Percentiles rank a stretch among this genome's conserved stretches.
These are phyloP conservation scores for Hippocampus barbouri DNA, from an alignment of 2,113 vertebrate genomes.

Conservation along the genomic window DNA sequence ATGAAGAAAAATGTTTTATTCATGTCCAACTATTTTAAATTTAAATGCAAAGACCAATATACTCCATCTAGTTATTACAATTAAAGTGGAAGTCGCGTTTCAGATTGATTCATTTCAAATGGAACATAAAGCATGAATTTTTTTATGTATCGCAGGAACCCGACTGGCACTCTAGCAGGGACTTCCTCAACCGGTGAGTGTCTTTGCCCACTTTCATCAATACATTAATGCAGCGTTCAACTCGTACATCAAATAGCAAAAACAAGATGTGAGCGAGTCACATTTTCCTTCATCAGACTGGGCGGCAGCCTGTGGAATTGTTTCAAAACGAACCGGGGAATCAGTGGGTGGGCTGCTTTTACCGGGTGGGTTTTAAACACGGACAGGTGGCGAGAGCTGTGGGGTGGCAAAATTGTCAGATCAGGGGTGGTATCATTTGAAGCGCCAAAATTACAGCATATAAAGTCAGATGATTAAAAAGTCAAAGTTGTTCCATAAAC, in stretches of 20 bases:
- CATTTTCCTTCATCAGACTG: slow-evolving; percentile 20
- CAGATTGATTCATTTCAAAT: neutral
- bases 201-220: neutral
- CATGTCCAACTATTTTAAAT: neutral
- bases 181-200: slow-evolving; percentile 74
- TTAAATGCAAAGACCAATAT: neutral
- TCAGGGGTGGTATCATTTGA: neutral
- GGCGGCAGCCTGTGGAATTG: slow-evolving; percentile 36
- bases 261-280: slow-evolving; percentile 30
- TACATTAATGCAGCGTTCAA: neutral
- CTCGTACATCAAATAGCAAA: slow-evolving; percentile 22
- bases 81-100: neutral
- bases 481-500: neutral
- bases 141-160: slow-evolving; percentile 72
- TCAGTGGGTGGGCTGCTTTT: slow-evolving; percentile 42
- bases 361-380: neutral
- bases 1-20: neutral
- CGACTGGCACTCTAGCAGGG: slow-evolving; percentile 70
- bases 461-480: neutral
- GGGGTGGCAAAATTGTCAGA: neutral
- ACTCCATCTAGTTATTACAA: neutral
- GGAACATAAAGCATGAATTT: slow-evolving; percentile 13
- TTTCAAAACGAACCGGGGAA: slow-evolving; percentile 21
- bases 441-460: neutral
- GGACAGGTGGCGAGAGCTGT: slow-evolving; percentile 13